Conservation (phyloP, 2,113 vertebrate genomes). For the Grantiella picta region DNA sequence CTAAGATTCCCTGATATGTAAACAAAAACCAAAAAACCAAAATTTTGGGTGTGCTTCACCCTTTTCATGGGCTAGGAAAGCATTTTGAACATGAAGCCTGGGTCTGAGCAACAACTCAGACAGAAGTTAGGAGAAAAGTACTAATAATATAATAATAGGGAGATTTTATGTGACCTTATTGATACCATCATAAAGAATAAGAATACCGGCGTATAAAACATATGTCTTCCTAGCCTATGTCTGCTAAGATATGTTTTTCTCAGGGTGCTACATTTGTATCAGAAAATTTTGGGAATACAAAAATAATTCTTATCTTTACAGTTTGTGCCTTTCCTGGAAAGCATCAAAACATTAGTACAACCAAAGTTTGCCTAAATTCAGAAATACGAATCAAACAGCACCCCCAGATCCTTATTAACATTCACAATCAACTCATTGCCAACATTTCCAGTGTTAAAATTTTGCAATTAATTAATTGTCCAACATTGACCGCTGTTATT, state of each 20-base stretch:
- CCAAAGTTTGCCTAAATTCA: not conserved
- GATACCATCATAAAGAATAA: not conserved
- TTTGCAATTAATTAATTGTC: not conserved
- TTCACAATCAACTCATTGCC: not conserved
- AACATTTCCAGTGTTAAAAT: not conserved
- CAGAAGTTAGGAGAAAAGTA: not conserved
- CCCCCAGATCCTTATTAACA: not conserved
- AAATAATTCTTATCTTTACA: not conserved
- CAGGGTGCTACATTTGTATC: not conserved
- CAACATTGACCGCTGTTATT: not conserved
- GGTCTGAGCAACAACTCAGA: not conserved
- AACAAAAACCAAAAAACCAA: not conserved
- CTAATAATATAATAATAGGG: not conserved
- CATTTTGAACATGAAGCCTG: not conserved
- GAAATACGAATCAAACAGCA: not conserved
- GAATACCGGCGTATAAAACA: not conserved
- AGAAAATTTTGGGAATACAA: not conserved
- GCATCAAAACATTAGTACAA: not conserved
- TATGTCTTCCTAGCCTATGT: not conserved
- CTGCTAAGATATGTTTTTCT: not conserved
- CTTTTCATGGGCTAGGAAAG: not conserved
- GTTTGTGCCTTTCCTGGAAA: not conserved
- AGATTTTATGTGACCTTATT: not conserved
- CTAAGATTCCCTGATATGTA: not conserved
- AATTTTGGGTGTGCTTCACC: not conserved